phyloP scores from a whole-genome alignment of 2,888 invertebrate genomes.

The Leptopilina syphax region DNA sequence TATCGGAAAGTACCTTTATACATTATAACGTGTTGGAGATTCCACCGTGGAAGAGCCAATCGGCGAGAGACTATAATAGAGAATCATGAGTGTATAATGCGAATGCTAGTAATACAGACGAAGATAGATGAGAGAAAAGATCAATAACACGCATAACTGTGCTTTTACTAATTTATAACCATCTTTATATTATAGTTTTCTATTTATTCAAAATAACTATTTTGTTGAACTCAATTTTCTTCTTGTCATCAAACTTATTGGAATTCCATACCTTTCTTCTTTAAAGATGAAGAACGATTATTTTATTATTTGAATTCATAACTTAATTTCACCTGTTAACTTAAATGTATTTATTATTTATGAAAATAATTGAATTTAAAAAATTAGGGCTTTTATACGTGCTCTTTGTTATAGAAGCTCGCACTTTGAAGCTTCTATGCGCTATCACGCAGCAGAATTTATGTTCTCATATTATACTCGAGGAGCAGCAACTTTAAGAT shows the following conservation, averaged over 20 bases:
- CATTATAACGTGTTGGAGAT: constrained; percentile 18
- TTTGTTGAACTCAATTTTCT: background rate
- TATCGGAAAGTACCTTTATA: constrained; percentile 42
- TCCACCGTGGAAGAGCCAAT: constrained; percentile 20
- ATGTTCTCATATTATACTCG: background rate
- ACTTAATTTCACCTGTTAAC: too few relatives aligned
- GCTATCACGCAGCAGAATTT: constrained; percentile 4
- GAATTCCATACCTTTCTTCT: background rate
- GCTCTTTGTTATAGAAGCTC: background rate
- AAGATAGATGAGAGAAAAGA: constrained; percentile 25
- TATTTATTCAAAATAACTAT: constrained; percentile 23
- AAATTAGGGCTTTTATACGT: too few relatives aligned
- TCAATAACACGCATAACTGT: constrained; percentile 28
- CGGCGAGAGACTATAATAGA: constrained; percentile 19
- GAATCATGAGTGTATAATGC: background rate
- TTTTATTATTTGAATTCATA: too few relatives aligned
- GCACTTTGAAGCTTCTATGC: constrained; percentile 1
- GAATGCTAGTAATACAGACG: constrained; percentile 17
- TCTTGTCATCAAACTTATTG: background rate
- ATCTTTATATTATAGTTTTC: too few relatives aligned
- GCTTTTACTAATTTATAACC: constrained; percentile 1
- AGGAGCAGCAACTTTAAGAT: constrained; percentile 2
- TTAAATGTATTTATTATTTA: too few relatives aligned
- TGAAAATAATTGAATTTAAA: too few relatives aligned
- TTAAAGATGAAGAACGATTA: too few relatives aligned